Percentiles rank a stretch among this genome's conserved stretches.
Evolutionary conservation across 2,797 vertebrate species (phyloP).

Genomic region (Chaunax sp.): DNA sequence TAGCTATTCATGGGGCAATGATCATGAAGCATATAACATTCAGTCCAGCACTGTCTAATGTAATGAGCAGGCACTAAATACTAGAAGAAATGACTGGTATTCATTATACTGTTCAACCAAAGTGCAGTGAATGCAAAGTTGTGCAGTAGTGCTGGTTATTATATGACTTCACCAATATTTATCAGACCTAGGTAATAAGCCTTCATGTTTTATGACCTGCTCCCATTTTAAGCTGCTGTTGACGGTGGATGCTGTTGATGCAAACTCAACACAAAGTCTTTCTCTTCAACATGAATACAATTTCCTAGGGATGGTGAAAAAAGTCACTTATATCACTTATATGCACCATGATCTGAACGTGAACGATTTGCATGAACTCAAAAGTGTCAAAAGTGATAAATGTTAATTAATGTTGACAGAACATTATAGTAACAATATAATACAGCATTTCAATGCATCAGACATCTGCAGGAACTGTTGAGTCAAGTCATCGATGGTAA

Average conservation of each 20-base stretch:
- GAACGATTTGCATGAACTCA: too few species aligned
- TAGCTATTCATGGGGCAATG: not conserved
- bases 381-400: too few species aligned
- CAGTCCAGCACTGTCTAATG: not conserved
- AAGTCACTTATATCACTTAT: too few species aligned
- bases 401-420: too few species aligned
- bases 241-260: too few species aligned
- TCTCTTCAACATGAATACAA: too few species aligned
- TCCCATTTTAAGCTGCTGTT: too few species aligned
- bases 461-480: not conserved
- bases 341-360: too few species aligned
- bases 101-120: not conserved
- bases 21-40: not conserved
- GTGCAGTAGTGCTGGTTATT: not conserved
- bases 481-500: too few species aligned
- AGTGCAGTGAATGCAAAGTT: not conserved
- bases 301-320: too few species aligned
- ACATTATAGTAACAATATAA: too few species aligned
- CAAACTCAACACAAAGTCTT: not conserved
- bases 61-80: constrained; percentile 1
- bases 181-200: not conserved
- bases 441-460: not conserved
- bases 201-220: too few species aligned
- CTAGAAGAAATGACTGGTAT: not conserved
- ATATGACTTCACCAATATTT: not conserved